These are phyloP conservation scores for Cynopterus brachyotis DNA, from an alignment of 2,113 vertebrate species.

Conservation along the genomic window DNA sequence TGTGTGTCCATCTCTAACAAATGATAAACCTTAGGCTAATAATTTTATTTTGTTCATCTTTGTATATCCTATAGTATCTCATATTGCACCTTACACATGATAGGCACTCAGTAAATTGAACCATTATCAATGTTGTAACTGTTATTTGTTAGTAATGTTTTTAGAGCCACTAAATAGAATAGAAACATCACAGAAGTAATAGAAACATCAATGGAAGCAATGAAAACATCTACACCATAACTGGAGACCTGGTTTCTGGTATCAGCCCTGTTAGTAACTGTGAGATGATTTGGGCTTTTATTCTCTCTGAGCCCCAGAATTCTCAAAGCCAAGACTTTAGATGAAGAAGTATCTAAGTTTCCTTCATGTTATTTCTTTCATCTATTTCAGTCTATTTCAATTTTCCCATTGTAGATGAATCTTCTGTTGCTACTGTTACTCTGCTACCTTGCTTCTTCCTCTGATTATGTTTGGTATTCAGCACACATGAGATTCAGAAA, in stretches of 20 bases:
- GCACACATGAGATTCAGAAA: background rate
- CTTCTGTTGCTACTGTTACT: background rate
- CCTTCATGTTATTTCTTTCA: background rate
- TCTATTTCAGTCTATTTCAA: background rate
- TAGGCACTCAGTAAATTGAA: background rate
- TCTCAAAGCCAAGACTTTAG: background rate
- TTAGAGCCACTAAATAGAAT: background rate
- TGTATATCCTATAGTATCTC: background rate
- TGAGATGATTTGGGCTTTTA: background rate
- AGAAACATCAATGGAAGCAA: background rate
- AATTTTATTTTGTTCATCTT: background rate
- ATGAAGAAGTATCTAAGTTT: background rate
- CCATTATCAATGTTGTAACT: background rate
- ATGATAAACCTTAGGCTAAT: background rate
- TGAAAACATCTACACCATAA: background rate
- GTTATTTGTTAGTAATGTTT: background rate
- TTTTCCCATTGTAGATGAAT: background rate
- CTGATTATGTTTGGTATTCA: background rate
- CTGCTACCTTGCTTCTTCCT: background rate
- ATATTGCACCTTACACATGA: background rate
- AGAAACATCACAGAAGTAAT: background rate
- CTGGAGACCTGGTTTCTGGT: background rate
- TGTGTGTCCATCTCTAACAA: background rate
- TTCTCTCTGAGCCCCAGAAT: background rate
- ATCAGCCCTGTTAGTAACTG: background rate